phyloP scores from a whole-genome alignment of 2,797 vertebrate species.

The Danio aesculapii region DNA sequence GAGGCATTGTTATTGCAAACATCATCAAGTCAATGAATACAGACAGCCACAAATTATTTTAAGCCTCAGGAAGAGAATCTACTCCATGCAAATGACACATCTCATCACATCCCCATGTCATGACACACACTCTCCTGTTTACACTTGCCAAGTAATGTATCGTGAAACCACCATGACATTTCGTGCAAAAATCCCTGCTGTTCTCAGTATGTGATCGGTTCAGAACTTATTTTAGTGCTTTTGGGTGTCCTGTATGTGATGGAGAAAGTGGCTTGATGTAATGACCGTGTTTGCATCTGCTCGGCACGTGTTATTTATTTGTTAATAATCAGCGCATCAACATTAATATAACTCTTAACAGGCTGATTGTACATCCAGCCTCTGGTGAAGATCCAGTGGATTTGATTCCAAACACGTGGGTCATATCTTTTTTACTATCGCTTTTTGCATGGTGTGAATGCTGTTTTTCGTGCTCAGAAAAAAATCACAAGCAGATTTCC shows the following conservation, averaged over 20 bases:
- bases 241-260: neutral
- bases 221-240: neutral
- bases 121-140: slow-evolving; percentile 17
- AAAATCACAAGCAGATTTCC: slow-evolving; percentile 54
- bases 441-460: slow-evolving; percentile 36
- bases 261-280: neutral
- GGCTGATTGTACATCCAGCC: slow-evolving; percentile 44
- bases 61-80: slow-evolving; percentile 26
- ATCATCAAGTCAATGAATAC: slow-evolving; percentile 45
- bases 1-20: slow-evolving; percentile 43
- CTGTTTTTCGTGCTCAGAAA: slow-evolving; percentile 35
- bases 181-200: neutral
- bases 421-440: slow-evolving; percentile 37
- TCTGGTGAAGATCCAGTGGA: slow-evolving; percentile 36
- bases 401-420: slow-evolving; percentile 51
- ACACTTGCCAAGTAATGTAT: slow-evolving; percentile 30
- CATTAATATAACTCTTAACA: slow-evolving; percentile 28
- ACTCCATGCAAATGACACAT: slow-evolving; percentile 33
- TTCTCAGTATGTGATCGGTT: neutral
- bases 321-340: slow-evolving; percentile 47
- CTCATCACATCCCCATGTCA: slow-evolving; percentile 9
- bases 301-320: slow-evolving; percentile 32
- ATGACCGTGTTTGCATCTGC: slow-evolving; percentile 5
- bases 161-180: neutral
- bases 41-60: slow-evolving; percentile 43